Evolutionary conservation across 37 sponge, comb jelly and placozoan genomes (phyloP).

Genomic region (Theonella swinhoei): DNA sequence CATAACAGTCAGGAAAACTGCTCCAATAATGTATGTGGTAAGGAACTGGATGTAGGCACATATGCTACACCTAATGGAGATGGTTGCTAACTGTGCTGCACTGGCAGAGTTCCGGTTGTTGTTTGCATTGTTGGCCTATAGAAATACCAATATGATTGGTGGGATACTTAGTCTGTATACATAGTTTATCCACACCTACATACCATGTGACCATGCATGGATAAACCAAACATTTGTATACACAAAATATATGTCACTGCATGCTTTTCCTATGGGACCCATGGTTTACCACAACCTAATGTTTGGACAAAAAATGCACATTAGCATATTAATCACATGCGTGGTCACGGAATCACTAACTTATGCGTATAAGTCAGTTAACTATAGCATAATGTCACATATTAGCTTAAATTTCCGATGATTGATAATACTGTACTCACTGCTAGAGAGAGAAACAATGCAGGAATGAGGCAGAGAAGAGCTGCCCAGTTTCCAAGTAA

Average conservation of each 20-base stretch:
- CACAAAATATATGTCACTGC: background rate
- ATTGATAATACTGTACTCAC: slow-evolving; percentile 33
- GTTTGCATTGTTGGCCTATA: background rate
- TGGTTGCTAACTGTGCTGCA: slow-evolving; percentile 16
- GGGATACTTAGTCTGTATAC: too few species aligned
- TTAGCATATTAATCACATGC: background rate
- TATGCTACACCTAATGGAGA: slow-evolving; percentile 21
- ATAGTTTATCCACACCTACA: background rate
- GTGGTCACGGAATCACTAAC: background rate
- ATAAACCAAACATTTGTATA: background rate
- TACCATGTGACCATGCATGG: background rate
- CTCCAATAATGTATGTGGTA: background rate
- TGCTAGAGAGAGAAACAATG: slow-evolving; percentile 20
- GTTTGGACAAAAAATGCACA: too few species aligned
- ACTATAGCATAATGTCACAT: too few species aligned
- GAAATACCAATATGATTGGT: background rate
- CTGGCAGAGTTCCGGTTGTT: slow-evolving; percentile 27
- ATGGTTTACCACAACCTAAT: background rate
- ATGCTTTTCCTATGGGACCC: background rate
- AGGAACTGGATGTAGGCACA: background rate
- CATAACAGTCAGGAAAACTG: background rate
- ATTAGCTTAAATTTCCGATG: too few species aligned
- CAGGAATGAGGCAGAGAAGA: slow-evolving; percentile 30
- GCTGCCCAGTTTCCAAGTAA: background rate
- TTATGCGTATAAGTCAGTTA: too few species aligned